These are phyloP conservation scores for Drosophila stalkeri DNA, from an alignment of 2,888 invertebrate species.

Conservation along the genomic window DNA sequence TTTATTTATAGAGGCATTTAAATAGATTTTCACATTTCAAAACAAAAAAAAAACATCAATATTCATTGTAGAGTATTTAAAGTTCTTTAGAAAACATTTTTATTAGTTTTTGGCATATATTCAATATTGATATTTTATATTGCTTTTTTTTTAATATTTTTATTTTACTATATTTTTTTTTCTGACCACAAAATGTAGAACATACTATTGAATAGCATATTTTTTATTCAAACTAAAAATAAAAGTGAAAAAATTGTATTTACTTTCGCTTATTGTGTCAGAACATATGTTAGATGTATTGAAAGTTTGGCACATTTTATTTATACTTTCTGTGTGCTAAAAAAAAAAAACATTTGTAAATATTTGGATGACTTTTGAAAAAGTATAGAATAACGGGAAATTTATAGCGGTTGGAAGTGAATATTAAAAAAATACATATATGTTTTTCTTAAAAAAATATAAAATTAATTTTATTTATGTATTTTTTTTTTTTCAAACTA, in stretches of 20 bases:
- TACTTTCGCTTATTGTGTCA: constrained; percentile 1
- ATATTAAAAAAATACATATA: background rate
- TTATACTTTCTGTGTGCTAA: background rate
- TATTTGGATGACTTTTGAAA: background rate
- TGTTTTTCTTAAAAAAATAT: background rate
- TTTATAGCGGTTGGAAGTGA: background rate
- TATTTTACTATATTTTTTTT: constrained; percentile 8
- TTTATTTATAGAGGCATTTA: too few relatives aligned
- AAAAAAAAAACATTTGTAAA: background rate
- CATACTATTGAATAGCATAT: background rate
- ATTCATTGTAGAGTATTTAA: constrained; percentile 2
- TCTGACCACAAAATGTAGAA: background rate
- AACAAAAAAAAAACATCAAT: background rate
- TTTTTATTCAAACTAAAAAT: background rate
- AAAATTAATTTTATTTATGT: too few relatives aligned
- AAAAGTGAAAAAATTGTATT: background rate
- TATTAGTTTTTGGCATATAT: background rate
- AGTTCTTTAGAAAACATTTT: background rate
- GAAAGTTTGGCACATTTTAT: background rate
- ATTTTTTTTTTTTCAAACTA: too few relatives aligned
- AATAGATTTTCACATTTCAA: background rate
- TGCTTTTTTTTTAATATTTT: background rate
- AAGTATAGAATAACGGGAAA: background rate
- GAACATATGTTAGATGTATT: background rate
- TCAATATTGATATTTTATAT: constrained; percentile 11